Base-by-base conservation (phyloP, 2,797 vertebrate genomes). In the Sarcoramphus papa region DNA sequence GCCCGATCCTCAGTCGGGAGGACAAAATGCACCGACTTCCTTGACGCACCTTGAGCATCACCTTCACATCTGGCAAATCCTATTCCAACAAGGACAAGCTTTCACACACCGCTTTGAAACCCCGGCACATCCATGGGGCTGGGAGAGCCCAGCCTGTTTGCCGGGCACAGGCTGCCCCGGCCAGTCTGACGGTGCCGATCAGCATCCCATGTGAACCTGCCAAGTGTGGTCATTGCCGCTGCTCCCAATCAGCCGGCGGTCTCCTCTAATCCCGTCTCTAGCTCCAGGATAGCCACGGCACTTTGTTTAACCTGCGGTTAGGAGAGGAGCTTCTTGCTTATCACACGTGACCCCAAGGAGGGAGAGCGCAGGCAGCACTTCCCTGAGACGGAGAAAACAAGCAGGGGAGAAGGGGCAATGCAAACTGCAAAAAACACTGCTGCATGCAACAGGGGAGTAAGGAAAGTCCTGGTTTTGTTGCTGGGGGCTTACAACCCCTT, bases 271-370 rank as follows among this genome's bases (percentile, higher is more conserved):
- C 67, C 94, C 33, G 8, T 94, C 84, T 93, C 24, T 54, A 57
- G 63, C 75, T 72, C 40, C 30, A 28, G 62, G 73, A 79, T 43
- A 90, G 88, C 60, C 4, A 4, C 1, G 47, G 31, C 31, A 47
- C 91, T 92, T 93, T 90, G 89, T 96, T 97, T 94, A 93, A 94
- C 93, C 69, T 22, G 9, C 20, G n/a, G 56, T 56, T 79, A 30
- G 21, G 79, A 95, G 47, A 92, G 47, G 16, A 43, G 30, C 41
- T 73, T 43, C 35, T 88, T 51, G 63, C 43, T 84, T 80, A 53
- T 85, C 86, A 70, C 41, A 18, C 3, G 16, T 33, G 83, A 74
- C 57, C 17, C 31, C 45, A 37, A 53, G 51, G 37, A 77, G 43
- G 45, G 40, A 50, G 28, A 43, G 48, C 14, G 6, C 4, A 17